These are phyloP conservation scores for Cataglyphis livida DNA, from an alignment of 2,888 invertebrate species.

Conservation along the genomic window DNA sequence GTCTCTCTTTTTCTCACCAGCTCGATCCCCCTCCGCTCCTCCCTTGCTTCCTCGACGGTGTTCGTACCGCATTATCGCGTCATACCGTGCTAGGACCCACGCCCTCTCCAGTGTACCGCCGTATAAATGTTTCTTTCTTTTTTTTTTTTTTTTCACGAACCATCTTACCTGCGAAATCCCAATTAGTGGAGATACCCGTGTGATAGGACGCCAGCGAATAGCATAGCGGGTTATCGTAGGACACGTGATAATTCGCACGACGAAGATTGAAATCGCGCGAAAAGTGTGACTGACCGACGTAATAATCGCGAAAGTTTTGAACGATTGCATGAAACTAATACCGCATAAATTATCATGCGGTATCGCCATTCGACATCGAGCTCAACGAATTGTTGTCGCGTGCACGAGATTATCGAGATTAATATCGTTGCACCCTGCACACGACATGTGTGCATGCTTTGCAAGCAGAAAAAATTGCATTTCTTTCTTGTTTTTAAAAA, in stretches of 20 bases:
- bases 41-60: conserved; percentile 47
- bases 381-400: conserved; percentile 18
- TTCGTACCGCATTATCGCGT: conserved; percentile 80
- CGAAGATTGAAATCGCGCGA: conserved; percentile 29
- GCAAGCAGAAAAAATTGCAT: neutral
- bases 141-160: conserved; percentile 27
- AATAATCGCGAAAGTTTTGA: conserved; percentile 28
- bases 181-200: conserved; percentile 71
- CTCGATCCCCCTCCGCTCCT: conserved; percentile 32
- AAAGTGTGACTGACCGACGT: neutral
- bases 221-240: conserved; percentile 20
- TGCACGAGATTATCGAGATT: conserved; percentile 1
- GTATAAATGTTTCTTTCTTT: conserved; percentile 33
- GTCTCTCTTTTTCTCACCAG: conserved; percentile 58
- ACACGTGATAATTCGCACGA: conserved; percentile 47
- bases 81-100: conserved; percentile 78
- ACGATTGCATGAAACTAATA: conserved; percentile 15
- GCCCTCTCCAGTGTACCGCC: conserved; percentile 64
- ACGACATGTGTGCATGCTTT: conserved; percentile 8
- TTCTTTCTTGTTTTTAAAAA: neutral
- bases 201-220: conserved; percentile 54
- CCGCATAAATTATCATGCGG: neutral
- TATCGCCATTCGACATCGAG: conserved; percentile 12
- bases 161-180: conserved; percentile 69
- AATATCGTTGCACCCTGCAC: neutral